phyloP scores from a whole-genome alignment of 2,113 vertebrate species.

The Odontophorus gujanensis region DNA sequence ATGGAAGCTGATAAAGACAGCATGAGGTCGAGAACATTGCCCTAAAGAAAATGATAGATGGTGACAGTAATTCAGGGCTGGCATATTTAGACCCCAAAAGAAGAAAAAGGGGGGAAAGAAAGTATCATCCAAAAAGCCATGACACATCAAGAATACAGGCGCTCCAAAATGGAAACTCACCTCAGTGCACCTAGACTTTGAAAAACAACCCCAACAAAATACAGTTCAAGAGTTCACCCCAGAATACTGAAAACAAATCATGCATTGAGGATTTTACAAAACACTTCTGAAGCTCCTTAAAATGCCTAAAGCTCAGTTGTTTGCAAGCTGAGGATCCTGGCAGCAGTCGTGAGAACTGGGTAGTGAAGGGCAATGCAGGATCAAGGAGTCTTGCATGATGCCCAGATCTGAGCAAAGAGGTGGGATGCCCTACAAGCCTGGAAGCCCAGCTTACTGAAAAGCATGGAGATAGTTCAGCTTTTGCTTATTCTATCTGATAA shows the following conservation, averaged over 20 bases:
- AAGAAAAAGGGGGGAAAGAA: background rate
- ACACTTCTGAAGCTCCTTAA: background rate
- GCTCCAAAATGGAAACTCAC: slow-evolving; percentile 49
- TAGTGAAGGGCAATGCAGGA: background rate
- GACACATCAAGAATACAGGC: background rate
- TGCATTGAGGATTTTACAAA: background rate
- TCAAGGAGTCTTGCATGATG: background rate
- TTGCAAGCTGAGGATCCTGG: background rate
- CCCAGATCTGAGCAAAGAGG: background rate
- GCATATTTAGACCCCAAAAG: background rate
- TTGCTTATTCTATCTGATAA: background rate
- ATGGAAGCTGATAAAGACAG: background rate
- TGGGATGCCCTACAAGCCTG: background rate
- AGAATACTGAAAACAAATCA: slow-evolving; percentile 4
- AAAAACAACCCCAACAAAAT: slow-evolving; percentile 24
- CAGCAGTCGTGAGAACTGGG: background rate
- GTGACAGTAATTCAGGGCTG: background rate
- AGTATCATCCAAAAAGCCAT: background rate
- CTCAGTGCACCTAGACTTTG: slow-evolving; percentile 22
- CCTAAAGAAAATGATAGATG: fast-evolving
- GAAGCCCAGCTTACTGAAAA: background rate
- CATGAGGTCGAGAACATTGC: background rate
- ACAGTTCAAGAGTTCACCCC: slow-evolving; percentile 22
- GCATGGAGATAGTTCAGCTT: background rate
- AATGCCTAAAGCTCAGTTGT: slow-evolving; percentile 1